Evolutionary conservation across 2,113 vertebrate genomes (phyloP), one percentile per base, ranked within the genome.

Genomic region (Ardeotis arabs): DNA sequence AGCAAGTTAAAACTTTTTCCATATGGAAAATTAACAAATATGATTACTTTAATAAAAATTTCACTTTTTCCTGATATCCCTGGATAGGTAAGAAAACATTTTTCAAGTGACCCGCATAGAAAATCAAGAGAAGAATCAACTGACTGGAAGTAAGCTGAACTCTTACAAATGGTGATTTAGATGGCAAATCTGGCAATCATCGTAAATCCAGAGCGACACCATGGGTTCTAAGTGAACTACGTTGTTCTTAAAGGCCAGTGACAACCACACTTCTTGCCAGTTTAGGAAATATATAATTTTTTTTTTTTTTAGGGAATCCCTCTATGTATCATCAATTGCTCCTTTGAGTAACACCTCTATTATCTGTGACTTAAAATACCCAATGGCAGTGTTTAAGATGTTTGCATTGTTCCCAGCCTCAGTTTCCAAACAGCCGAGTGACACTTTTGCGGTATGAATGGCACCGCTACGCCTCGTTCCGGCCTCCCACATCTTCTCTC

Each of bases 371-470:
- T 53, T 47, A 16, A 60, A 53, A 16, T 2, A 25, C 5, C 81
- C 14, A 6, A 8, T n/a, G 45, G 52, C 50, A 12, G 27, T 11
- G 9, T 3, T 85, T 18, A 14, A 12, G 25, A 27, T 19, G 12
- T 3, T 79, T 33, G 8, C 33, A 3, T 28, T 84, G 72, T 37
- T 3, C 27, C 70, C 1, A 78, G 35, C 52, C 39, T 64, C 16
- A 2, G 35, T 41, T 72, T 27, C 31, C 45, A 12, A 55, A 9
- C 7, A 25, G 47, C 50, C 0, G 35, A 81, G 79, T 63, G 2
- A 25, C 1, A 0, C 31, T 55, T 24, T 45, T 28, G 75, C 63
- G 21, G 0, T 1, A 0, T 1, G 14, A 35, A 2, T 0, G 0
- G 14, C 1, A 1, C 15, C 12, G 7, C 19, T 1, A 1, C 35